A percentile compares a stretch with the other conserved stretches of the same genome.
Evolutionary conservation across 2,113 vertebrate species (phyloP).

Genomic region (Vicugna pacos): DNA sequence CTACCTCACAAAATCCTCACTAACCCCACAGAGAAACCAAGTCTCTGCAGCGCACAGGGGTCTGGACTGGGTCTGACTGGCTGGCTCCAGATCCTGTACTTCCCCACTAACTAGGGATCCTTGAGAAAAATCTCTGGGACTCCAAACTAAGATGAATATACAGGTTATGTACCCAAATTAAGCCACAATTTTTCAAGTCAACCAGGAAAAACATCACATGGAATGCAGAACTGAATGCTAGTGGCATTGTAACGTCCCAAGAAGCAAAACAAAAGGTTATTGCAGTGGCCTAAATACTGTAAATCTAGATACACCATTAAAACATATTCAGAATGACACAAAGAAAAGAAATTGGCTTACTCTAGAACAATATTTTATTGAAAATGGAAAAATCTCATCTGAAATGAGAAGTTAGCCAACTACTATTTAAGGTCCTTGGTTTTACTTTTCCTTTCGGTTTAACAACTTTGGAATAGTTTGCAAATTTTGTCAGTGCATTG

Average conservation of each 20-base stretch:
- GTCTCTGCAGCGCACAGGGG: not conserved
- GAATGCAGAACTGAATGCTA: not conserved
- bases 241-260: not conserved
- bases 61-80: not conserved
- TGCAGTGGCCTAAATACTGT: not conserved
- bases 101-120: not conserved
- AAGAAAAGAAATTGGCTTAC: not conserved
- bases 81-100: not conserved
- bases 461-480: not conserved
- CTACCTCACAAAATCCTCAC: not conserved
- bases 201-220: not conserved
- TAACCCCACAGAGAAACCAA: not conserved
- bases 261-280: not conserved
- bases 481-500: not conserved
- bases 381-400: not conserved
- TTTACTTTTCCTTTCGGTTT: not conserved
- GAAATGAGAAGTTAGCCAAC: not conserved
- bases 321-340: not conserved
- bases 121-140: not conserved
- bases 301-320: not conserved
- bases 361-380: not conserved
- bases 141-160: conserved; percentile 13
- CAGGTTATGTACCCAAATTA: not conserved
- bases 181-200: not conserved
- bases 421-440: not conserved